Percentiles rank a stretch among this genome's conserved stretches.
Evolutionary conservation across 2,888 invertebrate species (phyloP).

Genomic region (Tipula vernalis): DNA sequence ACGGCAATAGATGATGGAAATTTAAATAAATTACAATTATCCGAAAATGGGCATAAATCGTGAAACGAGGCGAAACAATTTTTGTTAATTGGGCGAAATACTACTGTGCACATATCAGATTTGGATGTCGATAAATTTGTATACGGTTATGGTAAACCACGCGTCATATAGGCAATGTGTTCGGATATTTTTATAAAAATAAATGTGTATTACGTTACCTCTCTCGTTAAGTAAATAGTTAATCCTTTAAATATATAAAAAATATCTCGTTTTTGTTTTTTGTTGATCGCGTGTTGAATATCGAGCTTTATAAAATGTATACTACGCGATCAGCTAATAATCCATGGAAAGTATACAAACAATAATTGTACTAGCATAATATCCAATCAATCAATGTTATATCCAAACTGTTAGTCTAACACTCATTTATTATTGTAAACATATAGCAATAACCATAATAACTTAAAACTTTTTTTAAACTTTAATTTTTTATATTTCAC

Average conservation of each 20-base stretch:
- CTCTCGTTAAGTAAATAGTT: background rate
- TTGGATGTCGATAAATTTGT: background rate
- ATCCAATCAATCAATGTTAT: constrained; percentile 10
- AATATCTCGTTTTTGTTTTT: background rate
- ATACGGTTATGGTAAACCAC: background rate
- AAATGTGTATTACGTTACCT: background rate
- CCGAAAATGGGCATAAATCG: background rate
- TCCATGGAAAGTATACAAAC: background rate
- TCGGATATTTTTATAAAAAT: too few relatives aligned
- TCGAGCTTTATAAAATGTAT: background rate
- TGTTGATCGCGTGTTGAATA: background rate
- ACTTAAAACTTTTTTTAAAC: background rate
- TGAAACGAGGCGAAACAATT: background rate
- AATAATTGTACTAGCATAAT: background rate
- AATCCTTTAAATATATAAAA: background rate
- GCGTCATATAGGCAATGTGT: background rate
- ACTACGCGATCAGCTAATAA: background rate
- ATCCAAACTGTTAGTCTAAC: constrained; percentile 4
- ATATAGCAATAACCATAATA: background rate
- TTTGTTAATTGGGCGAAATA: background rate
- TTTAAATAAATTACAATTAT: background rate
- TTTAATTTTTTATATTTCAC: background rate
- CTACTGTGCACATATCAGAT: background rate
- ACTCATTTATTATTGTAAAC: background rate
- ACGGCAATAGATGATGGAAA: background rate